A percentile compares a stretch with the other conserved stretches of the same genome.
These are phyloP conservation scores for Babylonia areolata DNA, from an alignment of 1,140 invertebrate species.

Conservation along the genomic window DNA sequence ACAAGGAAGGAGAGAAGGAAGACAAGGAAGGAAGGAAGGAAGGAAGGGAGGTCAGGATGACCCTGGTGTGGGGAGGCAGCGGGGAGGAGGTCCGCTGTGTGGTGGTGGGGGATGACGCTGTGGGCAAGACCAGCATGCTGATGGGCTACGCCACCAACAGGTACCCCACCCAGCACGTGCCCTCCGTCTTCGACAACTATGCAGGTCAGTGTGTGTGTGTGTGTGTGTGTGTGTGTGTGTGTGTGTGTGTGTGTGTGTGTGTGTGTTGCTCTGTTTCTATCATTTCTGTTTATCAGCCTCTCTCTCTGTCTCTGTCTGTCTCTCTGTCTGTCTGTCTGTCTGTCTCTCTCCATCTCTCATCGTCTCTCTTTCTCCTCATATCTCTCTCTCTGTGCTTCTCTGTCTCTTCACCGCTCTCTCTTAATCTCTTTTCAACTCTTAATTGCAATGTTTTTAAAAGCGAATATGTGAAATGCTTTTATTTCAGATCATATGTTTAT, in stretches of 20 bases:
- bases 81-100: slow-evolving; percentile 53
- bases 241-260: background rate
- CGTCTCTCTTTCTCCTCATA: background rate
- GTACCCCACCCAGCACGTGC: slow-evolving; percentile 61
- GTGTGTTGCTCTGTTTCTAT: background rate
- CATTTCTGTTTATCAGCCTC: background rate
- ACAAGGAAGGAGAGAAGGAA: too few relatives aligned
- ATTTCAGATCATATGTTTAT: too few relatives aligned
- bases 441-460: too few relatives aligned
- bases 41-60: too few relatives aligned
- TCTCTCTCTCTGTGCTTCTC: background rate
- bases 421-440: background rate
- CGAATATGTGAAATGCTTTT: too few relatives aligned
- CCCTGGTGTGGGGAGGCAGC: too few relatives aligned
- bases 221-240: background rate
- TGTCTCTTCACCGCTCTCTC: background rate
- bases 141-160: slow-evolving; percentile 67
- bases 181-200: slow-evolving; percentile 60
- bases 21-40: background rate
- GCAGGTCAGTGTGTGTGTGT: background rate
- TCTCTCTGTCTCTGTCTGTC: background rate
- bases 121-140: slow-evolving; percentile 66
- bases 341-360: background rate
- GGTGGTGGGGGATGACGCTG: slow-evolving; percentile 59
- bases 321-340: background rate